Percentiles rank a stretch among this genome's conserved stretches.
phyloP scores from a whole-genome alignment of 2,113 vertebrate genomes.

The Grammomys dolichurus region DNA sequence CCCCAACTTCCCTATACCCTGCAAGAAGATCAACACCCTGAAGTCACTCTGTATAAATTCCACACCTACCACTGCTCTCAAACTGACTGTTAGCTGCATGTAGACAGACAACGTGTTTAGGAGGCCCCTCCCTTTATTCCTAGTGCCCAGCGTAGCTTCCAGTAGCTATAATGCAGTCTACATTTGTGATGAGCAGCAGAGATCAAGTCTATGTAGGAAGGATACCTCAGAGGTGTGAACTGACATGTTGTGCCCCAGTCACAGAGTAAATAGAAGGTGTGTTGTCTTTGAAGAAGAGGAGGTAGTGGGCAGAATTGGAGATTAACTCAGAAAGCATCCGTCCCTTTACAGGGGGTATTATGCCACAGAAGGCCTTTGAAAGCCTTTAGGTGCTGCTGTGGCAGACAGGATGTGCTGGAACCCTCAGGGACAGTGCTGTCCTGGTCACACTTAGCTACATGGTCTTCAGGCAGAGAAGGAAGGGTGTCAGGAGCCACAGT shows the following conservation, averaged over 20 bases:
- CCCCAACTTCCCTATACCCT: rapidly evolving
- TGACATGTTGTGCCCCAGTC: neutral
- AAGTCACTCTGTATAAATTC: neutral
- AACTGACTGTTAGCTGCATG: neutral
- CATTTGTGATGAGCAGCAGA: neutral
- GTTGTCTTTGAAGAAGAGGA: too few species aligned
- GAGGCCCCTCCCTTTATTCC: neutral
- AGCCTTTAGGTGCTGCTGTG: neutral
- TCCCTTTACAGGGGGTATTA: neutral
- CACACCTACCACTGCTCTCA: neutral
- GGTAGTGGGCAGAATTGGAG: rapidly evolving
- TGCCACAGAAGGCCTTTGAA: neutral
- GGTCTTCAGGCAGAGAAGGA: neutral
- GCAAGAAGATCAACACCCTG: too few species aligned
- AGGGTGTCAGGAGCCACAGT: neutral
- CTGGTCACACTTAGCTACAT: rapidly evolving
- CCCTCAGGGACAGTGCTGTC: neutral
- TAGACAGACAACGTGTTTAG: rapidly evolving
- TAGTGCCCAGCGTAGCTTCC: neutral
- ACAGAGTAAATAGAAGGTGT: neutral
- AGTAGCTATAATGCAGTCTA: neutral
- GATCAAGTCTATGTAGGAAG: neutral
- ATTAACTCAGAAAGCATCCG: neutral
- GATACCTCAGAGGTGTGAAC: neutral
- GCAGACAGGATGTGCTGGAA: rapidly evolving